Evolutionary conservation across 1,140 invertebrate species (phyloP).

Genomic region (Portunus trituberculatus): DNA sequence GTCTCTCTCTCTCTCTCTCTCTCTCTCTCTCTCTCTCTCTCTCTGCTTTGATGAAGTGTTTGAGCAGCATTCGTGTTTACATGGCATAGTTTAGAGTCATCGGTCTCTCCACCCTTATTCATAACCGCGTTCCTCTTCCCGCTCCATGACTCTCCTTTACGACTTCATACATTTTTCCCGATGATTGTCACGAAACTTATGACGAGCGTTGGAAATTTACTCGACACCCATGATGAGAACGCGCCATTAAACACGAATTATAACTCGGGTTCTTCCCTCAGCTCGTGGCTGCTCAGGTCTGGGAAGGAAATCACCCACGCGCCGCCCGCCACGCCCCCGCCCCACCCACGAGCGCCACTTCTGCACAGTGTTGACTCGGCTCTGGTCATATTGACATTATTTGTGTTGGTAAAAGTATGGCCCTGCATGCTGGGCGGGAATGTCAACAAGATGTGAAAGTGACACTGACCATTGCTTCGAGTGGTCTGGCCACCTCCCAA

Average conservation of each 20-base stretch:
- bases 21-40: not conserved
- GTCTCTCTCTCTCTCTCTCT: not conserved
- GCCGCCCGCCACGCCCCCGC: not conserved
- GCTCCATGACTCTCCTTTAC: not conserved
- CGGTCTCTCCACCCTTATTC: not conserved
- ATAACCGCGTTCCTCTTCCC: not conserved
- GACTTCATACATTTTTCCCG: not conserved
- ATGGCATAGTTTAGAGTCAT: conserved; percentile 24
- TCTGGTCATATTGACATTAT: conserved; percentile 31
- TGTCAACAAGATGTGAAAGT: conserved; percentile 30
- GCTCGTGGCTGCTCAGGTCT: not conserved
- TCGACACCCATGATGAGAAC: not conserved
- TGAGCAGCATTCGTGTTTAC: not conserved
- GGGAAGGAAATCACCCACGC: conserved; percentile 8
- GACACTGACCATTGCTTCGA: conserved; percentile 26
- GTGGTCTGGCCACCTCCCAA: not conserved
- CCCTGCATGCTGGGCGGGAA: not conserved
- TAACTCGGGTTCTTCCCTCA: not conserved
- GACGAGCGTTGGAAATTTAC: not conserved
- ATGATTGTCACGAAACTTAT: not conserved
- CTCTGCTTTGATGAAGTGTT: not conserved
- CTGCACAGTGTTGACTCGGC: conserved; percentile 22
- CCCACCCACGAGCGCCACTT: not conserved
- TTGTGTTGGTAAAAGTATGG: conserved; percentile 40
- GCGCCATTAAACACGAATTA: not conserved